Conservation (phyloP, 2,888 invertebrate genomes). For the Palloptera scutellata region DNA sequence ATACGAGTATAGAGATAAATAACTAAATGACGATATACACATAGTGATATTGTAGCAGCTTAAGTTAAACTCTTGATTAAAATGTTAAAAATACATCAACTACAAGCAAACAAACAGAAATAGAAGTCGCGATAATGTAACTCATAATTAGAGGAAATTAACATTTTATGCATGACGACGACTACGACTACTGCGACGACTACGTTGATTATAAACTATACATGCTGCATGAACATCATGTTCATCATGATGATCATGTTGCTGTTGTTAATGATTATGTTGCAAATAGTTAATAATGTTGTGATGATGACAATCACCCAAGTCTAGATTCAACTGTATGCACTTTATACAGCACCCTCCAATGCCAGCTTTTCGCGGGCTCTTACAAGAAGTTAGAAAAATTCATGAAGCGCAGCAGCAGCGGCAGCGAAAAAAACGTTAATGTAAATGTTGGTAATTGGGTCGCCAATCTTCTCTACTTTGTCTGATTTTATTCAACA, state of each 20-base stretch:
- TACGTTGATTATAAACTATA: neutral
- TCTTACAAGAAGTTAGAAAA: conserved; percentile 13
- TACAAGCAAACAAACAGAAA: conserved; percentile 5
- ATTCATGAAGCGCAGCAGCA: conserved; percentile 14
- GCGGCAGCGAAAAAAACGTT: conserved; percentile 5
- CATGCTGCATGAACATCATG: neutral
- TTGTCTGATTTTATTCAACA: neutral
- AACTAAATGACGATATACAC: neutral
- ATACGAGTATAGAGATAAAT: too few relatives aligned
- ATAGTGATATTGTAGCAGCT: conserved; percentile 2
- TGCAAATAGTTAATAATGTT: too few relatives aligned
- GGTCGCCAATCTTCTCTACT: conserved; percentile 12
- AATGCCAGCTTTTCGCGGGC: neutral
- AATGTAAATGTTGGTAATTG: conserved; percentile 24
- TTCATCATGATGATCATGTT: neutral
- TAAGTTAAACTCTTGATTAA: conserved; percentile 18
- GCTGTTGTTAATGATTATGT: neutral
- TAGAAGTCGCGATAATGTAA: conserved; percentile 24
- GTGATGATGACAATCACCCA: conserved; percentile 8
- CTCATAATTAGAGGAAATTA: conserved; percentile 64
- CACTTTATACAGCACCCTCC: neutral
- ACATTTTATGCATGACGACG: conserved; percentile 38
- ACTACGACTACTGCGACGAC: conserved; percentile 12
- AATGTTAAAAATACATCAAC: conserved; percentile 10
- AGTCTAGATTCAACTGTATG: conserved; percentile 3